Evolutionary conservation across 2,797 vertebrate species (phyloP).

Genomic region (Chaetophractus vellerosus): DNA sequence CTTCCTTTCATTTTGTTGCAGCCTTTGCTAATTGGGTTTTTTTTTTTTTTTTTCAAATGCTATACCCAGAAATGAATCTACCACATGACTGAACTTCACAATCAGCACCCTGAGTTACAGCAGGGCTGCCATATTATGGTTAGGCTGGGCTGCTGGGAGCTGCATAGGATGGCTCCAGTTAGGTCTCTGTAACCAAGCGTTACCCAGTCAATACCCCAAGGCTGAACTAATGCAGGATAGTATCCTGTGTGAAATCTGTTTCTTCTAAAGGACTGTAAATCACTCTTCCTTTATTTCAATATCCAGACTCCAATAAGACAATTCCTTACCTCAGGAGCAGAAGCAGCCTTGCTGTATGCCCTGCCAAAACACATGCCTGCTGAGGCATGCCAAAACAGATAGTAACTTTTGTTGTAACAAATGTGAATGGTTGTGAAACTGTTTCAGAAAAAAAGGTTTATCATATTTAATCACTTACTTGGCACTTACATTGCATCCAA

Average conservation of each 20-base stretch:
- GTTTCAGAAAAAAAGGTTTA: background rate
- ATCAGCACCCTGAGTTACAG: background rate
- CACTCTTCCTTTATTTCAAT: background rate
- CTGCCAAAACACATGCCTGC: background rate
- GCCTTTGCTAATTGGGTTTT: background rate
- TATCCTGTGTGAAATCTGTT: background rate
- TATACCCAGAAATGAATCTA: background rate
- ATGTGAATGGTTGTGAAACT: background rate
- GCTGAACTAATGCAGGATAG: background rate
- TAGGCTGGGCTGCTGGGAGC: background rate
- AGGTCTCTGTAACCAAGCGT: background rate
- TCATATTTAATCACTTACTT: background rate
- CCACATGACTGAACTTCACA: background rate
- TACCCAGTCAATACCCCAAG: background rate
- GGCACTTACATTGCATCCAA: background rate
- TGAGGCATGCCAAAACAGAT: background rate
- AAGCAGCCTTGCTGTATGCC: background rate
- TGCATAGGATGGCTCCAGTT: background rate
- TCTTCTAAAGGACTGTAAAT: background rate
- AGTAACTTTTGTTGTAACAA: background rate
- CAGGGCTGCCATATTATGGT: background rate
- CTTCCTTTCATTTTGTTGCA: background rate
- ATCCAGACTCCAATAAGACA: background rate
- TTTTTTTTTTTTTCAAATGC: background rate
- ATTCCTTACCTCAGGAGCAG: background rate